These are phyloP conservation scores for Seriola dumerili DNA, from an alignment of 2,113 vertebrate genomes.

Conservation along the genomic window DNA sequence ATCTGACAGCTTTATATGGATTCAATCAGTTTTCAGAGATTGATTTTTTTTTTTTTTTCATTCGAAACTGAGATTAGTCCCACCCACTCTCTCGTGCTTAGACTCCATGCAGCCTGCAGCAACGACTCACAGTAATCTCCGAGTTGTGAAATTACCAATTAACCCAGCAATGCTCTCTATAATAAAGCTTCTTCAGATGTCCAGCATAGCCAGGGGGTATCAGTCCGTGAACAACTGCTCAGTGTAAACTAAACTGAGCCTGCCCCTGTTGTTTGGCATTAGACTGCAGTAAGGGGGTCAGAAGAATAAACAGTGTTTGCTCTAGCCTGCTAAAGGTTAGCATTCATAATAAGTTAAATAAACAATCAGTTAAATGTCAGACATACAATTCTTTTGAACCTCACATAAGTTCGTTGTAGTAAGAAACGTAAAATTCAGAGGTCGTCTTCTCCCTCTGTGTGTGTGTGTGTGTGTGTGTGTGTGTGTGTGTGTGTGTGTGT, in stretches of 20 bases:
- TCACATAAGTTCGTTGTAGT: neutral
- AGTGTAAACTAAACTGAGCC: slow-evolving; percentile 11
- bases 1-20: slow-evolving; percentile 46
- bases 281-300: neutral
- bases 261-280: slow-evolving; percentile 12
- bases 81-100: slow-evolving; percentile 32
- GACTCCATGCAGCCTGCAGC: slow-evolving; percentile 51
- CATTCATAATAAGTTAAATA: neutral
- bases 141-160: slow-evolving; percentile 69
- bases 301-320: neutral
- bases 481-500: slow-evolving; percentile 17
- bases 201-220: neutral
- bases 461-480: neutral
- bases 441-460: neutral
- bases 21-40: slow-evolving; percentile 46
- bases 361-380: neutral
- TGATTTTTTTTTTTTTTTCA: slow-evolving; percentile 34
- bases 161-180: slow-evolving; percentile 48
- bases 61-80: slow-evolving; percentile 58
- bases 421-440: slow-evolving; percentile 17
- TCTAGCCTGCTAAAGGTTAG: neutral
- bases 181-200: slow-evolving; percentile 37
- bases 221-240: neutral
- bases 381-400: neutral
- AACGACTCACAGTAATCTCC: slow-evolving; percentile 40